Evolutionary conservation across 2,113 vertebrate genomes (phyloP).

Genomic region (Poeciliopsis occidentalis): DNA sequence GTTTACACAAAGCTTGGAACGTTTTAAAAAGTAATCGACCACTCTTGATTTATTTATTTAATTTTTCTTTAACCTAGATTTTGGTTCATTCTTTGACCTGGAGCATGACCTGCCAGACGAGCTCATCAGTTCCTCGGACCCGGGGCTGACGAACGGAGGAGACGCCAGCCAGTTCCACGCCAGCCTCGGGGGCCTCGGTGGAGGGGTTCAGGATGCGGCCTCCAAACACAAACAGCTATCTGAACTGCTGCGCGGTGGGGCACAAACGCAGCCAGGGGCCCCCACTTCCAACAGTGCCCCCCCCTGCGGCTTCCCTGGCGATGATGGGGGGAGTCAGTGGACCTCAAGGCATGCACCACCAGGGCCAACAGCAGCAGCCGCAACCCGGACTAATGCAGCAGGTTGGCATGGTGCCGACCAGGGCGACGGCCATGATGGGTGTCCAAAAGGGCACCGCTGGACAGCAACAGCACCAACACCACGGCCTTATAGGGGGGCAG

Average conservation of each 20-base stretch:
- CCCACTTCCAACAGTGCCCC: constrained; percentile 74
- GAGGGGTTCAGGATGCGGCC: constrained; percentile 88
- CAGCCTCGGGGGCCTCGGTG: constrained; percentile 83
- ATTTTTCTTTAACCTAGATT: constrained; percentile 81
- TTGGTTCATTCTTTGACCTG: constrained; percentile 94
- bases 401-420: constrained; percentile 73
- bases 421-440: constrained; percentile 76
- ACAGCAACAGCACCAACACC: constrained; percentile 76
- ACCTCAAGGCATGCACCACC: constrained; percentile 68
- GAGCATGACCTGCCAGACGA: constrained; percentile 98
- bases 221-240: constrained; percentile 98
- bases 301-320: constrained; percentile 66
- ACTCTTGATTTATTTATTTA: not conserved
- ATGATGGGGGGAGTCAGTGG: constrained; percentile 73
- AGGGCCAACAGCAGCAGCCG: constrained; percentile 65
- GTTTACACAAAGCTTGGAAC: not conserved
- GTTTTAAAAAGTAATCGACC: not conserved
- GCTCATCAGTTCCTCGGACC: constrained; percentile 93
- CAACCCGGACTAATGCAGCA: constrained; percentile 86
- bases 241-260: constrained; percentile 89
- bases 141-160: constrained; percentile 90
- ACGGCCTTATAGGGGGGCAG: constrained; percentile 82
- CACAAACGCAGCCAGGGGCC: constrained; percentile 79
- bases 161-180: constrained; percentile 91
- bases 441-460: constrained; percentile 74